Conservation (phyloP, 2,113 vertebrate genomes). For the Ardeotis arabs region DNA sequence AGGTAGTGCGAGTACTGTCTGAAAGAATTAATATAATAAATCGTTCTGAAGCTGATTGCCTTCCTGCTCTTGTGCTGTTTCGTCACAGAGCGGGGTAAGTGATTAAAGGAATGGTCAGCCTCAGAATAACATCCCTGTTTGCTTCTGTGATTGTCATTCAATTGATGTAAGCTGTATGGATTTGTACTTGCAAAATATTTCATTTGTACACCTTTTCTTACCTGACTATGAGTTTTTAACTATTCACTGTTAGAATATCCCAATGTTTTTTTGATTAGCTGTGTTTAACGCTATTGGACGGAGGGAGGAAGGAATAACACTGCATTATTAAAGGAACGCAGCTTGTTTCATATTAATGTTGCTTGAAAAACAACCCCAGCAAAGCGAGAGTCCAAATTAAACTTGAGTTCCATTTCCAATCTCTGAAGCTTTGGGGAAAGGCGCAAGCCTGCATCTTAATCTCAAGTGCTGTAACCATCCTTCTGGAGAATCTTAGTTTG, state of each 20-base stretch:
- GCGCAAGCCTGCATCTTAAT: neutral
- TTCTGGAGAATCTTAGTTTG: neutral
- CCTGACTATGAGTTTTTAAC: neutral
- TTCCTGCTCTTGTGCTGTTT: neutral
- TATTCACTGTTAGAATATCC: neutral
- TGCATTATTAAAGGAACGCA: rapidly evolving
- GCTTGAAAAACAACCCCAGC: neutral
- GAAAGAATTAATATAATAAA: neutral
- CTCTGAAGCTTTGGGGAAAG: neutral
- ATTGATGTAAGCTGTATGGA: neutral
- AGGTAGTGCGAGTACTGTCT: neutral
- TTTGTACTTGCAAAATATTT: neutral
- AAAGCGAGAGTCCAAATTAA: neutral
- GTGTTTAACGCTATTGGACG: neutral
- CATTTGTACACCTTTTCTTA: neutral
- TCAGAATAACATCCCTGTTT: neutral
- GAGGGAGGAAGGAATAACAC: neutral
- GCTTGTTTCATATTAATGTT: neutral
- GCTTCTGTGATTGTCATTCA: neutral
- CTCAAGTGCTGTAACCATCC: neutral
- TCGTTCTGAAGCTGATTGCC: neutral
- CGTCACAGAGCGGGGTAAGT: neutral
- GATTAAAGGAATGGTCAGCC: neutral
- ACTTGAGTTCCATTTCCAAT: neutral
- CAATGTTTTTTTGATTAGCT: neutral